phyloP scores from a whole-genome alignment of 2,888 invertebrate species.

The Meiosimyza decipiens region DNA sequence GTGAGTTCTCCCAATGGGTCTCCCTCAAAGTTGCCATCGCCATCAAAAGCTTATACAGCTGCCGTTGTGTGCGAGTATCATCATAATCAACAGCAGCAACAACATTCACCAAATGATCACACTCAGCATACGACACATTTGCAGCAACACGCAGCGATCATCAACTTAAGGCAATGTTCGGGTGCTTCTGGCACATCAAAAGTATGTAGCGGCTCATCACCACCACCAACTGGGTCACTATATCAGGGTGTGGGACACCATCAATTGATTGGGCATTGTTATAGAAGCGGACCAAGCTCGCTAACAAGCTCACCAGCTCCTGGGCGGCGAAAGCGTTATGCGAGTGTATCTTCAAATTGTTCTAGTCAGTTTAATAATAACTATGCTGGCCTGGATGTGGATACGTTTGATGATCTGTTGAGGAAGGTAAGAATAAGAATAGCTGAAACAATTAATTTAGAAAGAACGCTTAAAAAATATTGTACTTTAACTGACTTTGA shows the following conservation, averaged over 20 bases:
- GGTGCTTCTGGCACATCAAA: background rate
- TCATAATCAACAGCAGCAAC: constrained; percentile 32
- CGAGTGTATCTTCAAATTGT: constrained; percentile 71
- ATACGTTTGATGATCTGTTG: constrained; percentile 82
- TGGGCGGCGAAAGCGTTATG: constrained; percentile 74
- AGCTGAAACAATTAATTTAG: background rate
- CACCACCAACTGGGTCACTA: constrained; percentile 50
- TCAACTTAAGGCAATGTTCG: constrained; percentile 51
- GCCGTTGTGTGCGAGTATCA: constrained; percentile 24
- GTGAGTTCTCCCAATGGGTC: constrained; percentile 44
- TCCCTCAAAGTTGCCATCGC: constrained; percentile 46
- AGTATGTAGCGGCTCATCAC: constrained; percentile 43
- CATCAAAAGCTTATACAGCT: constrained; percentile 45
- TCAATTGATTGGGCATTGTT: constrained; percentile 50
- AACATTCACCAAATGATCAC: constrained; percentile 36
- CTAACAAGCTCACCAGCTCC: constrained; percentile 68
- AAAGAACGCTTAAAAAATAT: no score
- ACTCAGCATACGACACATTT: constrained; percentile 31
- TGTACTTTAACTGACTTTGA: no score
- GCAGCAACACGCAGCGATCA: constrained; percentile 49
- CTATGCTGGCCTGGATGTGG: constrained; percentile 75
- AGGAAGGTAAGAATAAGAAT: constrained; percentile 73
- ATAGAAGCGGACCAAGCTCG: constrained; percentile 60
- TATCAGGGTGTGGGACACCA: constrained; percentile 58
- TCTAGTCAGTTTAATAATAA: constrained; percentile 74